phyloP scores from a whole-genome alignment of 2,797 vertebrate species.

The Takifugu rubripes region DNA sequence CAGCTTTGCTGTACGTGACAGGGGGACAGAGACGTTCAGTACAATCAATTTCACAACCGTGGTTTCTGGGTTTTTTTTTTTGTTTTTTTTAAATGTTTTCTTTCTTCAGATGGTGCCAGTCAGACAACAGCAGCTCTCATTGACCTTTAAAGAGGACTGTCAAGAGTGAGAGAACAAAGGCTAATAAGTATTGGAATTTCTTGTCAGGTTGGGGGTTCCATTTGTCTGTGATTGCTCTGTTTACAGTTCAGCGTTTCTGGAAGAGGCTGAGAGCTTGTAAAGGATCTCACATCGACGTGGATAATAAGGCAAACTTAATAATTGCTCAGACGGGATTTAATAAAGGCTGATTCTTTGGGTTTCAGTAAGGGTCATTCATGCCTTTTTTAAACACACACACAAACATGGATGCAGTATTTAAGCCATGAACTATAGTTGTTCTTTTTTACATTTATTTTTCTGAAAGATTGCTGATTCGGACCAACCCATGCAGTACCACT shows the following conservation, averaged over 20 bases:
- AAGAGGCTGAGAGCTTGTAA: not conserved
- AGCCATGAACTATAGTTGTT: no score
- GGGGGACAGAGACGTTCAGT: conserved; percentile 32
- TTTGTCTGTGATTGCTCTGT: not conserved
- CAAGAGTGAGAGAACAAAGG: conserved; percentile 4
- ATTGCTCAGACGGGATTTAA: not conserved
- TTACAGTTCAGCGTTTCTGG: not conserved
- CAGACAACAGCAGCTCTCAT: conserved; percentile 7
- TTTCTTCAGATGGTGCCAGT: conserved; percentile 25
- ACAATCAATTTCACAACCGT: conserved; percentile 28
- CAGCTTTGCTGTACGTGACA: conserved; percentile 38
- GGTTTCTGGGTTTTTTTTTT: conserved; percentile 20
- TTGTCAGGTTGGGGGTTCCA: not conserved
- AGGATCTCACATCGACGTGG: no score
- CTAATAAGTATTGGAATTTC: conserved; percentile 9
- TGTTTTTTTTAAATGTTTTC: conserved; percentile 9
- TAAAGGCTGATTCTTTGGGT: not conserved
- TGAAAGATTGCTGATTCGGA: no score
- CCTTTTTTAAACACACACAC: no score
- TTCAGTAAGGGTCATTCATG: not conserved
- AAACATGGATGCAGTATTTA: no score
- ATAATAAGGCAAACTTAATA: not conserved
- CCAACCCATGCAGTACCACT: no score
- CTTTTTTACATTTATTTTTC: no score
- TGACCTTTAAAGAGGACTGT: conserved; percentile 18